Base-by-base conservation (phyloP, 2,888 invertebrate species). In the Chalcis sispes region DNA sequence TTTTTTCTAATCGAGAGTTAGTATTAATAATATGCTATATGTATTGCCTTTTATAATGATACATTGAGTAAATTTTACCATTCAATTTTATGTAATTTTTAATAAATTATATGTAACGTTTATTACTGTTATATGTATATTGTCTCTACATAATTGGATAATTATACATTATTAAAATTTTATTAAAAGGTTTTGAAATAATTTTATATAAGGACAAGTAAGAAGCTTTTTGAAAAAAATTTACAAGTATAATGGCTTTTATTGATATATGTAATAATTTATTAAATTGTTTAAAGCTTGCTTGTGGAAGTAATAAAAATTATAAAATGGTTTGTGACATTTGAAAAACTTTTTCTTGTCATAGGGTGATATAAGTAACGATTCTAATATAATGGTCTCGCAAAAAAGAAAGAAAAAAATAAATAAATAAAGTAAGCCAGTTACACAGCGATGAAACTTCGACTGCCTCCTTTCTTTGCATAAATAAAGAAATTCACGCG, bases 161-260 rank as follows among this genome's bases (percentile, higher is more conserved):
- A n/a, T n/a, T n/a, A n/a, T n/a, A n/a, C n/a, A n/a, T n/a, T n/a
- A n/a, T n/a, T n/a, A n/a, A n/a, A 42, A 25, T 65, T 20, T 2
- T 50, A 23, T 23, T 8, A 27, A 42, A n/a, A 56, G 8, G 48
- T 46, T 69, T 25, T 69, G 10, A 46, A 72, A 72, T 65, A 72
- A 65, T 72, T 72, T 72, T 58, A 8, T 65, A 42, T 58, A 66
- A 72, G 40, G 66, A 66, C 50, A 72, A 42, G 27, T 59, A 15
- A 48, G 42, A n/a, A n/a, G 27, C 8, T 20, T 40, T 32, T n/a
- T 8, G n/a, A 2, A 18, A 20, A 42, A 10, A 32, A 58, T 42
- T 13, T 18, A 20, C 20, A 36, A 56, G 3, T 25, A 18, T 32
- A 69, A 15, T 36, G 8, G 25, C 42, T 59, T 71, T 71, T 40